Evolutionary conservation across 2,888 invertebrate genomes (phyloP), one percentile per base, ranked within the genome.

Genomic region (Rhorus exstirpatorius): DNA sequence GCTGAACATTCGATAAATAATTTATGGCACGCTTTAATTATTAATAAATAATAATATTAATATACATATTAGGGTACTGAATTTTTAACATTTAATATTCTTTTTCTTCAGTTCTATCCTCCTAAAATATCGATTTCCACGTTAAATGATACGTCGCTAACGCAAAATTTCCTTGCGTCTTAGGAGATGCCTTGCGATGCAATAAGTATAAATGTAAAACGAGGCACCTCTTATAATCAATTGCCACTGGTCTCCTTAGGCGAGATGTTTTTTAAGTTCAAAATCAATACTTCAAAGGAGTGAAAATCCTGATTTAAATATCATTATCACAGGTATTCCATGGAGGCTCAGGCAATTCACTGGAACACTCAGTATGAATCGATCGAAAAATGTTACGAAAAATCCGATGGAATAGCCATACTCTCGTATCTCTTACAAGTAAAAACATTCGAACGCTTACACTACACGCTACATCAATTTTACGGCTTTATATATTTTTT

Each of bases 271-370:
- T n/a, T n/a, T n/a, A n/a, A 26, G 31, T 35, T 31, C 1, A 17
- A 35, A 35, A 35, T 14, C 26, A 14, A 17, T 17, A 35, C 7
- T 8, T 1, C 24, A 6, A 4, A 3, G 6, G 35, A 35, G 2
- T 35, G 26, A 58, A 6, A 14, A 55, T 12, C 14, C 14, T 19
- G 8, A 38, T 14, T 24, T 4, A 24, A 14, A 14, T 1, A 53
- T 58, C 12, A 1, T 46, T 17, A 17, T 55, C 4, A 10, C n/a
- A 87, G 87, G 87, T 89, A 86, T 53, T 87, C 90, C 0, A 90
- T 90, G 90, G 90, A 90, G 74, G 90, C 89, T 3, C 90, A 90
- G 61, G 85, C 85, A 6, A 58, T 89, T 49, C 90, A 90, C 38
- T 90, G 90, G 77, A 90, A 90, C 61, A 83, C 81, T 46, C 81